These are phyloP conservation scores for Ariopsis seemanni DNA, from an alignment of 2,113 vertebrate genomes.

Conservation along the genomic window DNA sequence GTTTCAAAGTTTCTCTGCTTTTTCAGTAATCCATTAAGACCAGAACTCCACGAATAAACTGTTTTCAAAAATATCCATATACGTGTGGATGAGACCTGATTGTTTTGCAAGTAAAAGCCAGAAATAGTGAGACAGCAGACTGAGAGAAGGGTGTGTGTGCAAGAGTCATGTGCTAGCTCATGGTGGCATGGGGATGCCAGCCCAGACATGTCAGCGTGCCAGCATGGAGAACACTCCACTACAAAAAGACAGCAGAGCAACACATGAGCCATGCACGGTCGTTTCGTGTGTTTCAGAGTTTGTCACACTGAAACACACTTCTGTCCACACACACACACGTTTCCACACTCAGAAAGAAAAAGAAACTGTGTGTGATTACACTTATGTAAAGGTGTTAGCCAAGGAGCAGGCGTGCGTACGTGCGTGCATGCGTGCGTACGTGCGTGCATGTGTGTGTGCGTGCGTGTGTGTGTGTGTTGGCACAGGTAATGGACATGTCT, in stretches of 20 bases:
- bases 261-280: neutral
- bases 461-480: conserved; percentile 26
- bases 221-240: conserved; percentile 35
- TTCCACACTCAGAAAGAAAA: conserved; percentile 29
- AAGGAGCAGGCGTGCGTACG: conserved; percentile 30
- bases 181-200: conserved; percentile 42
- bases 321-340: conserved; percentile 27
- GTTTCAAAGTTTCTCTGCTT: neutral
- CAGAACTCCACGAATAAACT: neutral
- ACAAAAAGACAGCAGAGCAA: conserved; percentile 41
- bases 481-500: conserved; percentile 35
- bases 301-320: conserved; percentile 10
- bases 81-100: neutral
- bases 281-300: conserved; percentile 25
- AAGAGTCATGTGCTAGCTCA: conserved; percentile 47
- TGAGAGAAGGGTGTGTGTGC: conserved; percentile 34
- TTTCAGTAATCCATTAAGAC: neutral
- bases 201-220: conserved; percentile 48
- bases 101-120: conserved; percentile 30
- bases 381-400: conserved; percentile 23
- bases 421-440: conserved; percentile 1
- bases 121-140: conserved; percentile 43
- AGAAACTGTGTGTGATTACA: conserved; percentile 28
- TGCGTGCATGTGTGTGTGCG: conserved; percentile 16
- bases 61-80: neutral